Percentiles rank a stretch among this genome's conserved stretches.
Conservation (phyloP, 2,113 vertebrate genomes). For the Anser cygnoides region DNA sequence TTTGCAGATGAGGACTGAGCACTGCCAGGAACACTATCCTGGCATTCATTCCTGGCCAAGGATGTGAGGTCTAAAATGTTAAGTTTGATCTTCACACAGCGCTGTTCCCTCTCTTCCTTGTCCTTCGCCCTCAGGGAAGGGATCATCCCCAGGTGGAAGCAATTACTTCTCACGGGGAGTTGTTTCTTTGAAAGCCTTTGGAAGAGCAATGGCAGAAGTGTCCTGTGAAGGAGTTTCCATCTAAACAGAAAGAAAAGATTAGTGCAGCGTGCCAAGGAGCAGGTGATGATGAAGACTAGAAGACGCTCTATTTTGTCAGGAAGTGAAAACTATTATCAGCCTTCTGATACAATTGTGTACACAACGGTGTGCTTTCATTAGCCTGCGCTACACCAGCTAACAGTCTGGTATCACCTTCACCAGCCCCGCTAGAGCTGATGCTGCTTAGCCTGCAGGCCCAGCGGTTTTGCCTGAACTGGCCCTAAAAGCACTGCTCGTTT, state of each 20-base stretch:
- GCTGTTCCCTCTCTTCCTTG: background rate
- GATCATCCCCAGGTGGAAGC: constrained; percentile 19
- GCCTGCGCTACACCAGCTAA: background rate
- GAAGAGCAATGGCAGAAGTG: background rate
- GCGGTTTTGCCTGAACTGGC: background rate
- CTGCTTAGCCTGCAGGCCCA: background rate
- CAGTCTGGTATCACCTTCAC: background rate
- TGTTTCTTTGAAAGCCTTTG: background rate
- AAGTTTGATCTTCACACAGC: background rate
- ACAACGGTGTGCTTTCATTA: background rate
- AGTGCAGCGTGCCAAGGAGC: background rate
- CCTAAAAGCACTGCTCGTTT: background rate
- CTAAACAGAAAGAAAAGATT: background rate
- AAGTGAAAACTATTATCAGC: background rate
- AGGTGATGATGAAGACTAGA: background rate
- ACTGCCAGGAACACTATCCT: background rate
- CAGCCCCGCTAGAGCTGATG: background rate
- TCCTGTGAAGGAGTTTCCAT: background rate
- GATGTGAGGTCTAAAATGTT: background rate
- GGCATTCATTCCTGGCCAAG: background rate
- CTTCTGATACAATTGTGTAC: background rate
- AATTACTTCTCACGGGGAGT: constrained; percentile 2
- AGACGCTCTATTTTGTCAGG: background rate
- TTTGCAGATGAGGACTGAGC: background rate
- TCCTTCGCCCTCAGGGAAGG: constrained; percentile 11